Base-by-base conservation (phyloP, 1,140 invertebrate species). In the Druon quercuslanigerum region DNA sequence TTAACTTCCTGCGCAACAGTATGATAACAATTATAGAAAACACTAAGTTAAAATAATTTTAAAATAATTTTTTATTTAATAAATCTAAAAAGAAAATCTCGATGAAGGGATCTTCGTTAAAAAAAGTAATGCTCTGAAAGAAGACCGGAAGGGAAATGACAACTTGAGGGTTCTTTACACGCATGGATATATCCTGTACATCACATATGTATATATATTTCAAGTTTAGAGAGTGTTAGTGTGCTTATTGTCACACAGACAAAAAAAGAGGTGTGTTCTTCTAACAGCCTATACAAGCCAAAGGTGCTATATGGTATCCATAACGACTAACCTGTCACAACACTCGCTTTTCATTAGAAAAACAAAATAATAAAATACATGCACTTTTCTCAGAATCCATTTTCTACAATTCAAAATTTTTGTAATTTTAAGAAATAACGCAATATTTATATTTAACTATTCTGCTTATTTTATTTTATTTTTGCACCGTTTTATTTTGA, bases 271-370 rank as follows among this genome's bases (percentile, higher is more conserved):
- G 77, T 79, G 77, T 83, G 75, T 75, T 71, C 54, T 16, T 74
- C 52, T 75, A 57, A 75, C 84, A 81, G 50, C 33, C 51, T 72
- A 70, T 51, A 71, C 16, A 51, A 50, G 66, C 72, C 72, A 60
- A 72, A 76, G 76, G 60, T 51, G 72, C 17, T 77, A 57, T 60
- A 74, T 72, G 76, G 85, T 87, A 82, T 85, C 86, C 84, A 86
- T 87, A 87, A 87, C 85, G 77, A 87, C 85, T 78, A 51, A 77
- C 33, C 13, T 79, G 80, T 74, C 84, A 87, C 84, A 87, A 87
- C 86, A 87, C 50, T 66, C 75, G 50, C 51, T 74, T 72, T 66
- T 66, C 70, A 75, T 77, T 72, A 40, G 51, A 33, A 33, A 33
- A 33, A 33, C 20, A 33, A 33, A 33, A 82, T 40, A 73, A 56